Conservation (phyloP, 2,888 invertebrate species). For the Agrochola lychnidis region DNA sequence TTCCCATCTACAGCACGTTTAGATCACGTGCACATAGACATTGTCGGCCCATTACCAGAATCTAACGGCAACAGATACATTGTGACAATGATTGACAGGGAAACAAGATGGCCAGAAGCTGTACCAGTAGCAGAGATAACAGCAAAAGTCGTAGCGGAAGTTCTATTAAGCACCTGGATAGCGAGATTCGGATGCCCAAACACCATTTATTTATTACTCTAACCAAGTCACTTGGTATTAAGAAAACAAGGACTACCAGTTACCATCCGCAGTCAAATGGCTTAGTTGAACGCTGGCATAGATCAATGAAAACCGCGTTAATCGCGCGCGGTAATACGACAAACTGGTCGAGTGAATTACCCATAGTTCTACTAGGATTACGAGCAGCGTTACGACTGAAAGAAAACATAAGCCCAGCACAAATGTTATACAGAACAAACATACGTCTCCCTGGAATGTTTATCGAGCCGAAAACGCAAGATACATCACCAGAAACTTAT, state of each 20-base stretch:
- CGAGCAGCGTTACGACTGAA: not conserved
- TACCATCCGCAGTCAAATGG: conserved; percentile 7
- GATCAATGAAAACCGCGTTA: conserved; percentile 3
- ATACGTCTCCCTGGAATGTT: conserved; percentile 6
- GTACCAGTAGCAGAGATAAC: conserved; percentile 12
- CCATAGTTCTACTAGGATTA: not conserved
- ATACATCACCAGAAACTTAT: too few relatives aligned
- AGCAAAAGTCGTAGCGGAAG: conserved; percentile 4
- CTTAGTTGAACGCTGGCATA: conserved; percentile 6
- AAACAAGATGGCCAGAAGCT: conserved; percentile 1
- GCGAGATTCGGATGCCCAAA: not conserved
- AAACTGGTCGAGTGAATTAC: not conserved
- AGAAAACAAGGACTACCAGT: conserved; percentile 2
- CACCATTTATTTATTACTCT: not conserved
- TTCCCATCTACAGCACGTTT: not conserved
- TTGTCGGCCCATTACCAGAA: not conserved
- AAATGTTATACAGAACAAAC: conserved; percentile 4
- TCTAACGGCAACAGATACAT: not conserved
- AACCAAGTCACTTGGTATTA: conserved; percentile 1
- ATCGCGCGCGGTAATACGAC: not conserved
- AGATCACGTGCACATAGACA: conserved; percentile 3
- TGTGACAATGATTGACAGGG: not conserved
- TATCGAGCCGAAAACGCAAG: too few relatives aligned
- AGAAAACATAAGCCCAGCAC: not conserved
- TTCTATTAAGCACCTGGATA: not conserved